phyloP scores from a whole-genome alignment of 2,113 vertebrate species.

The Sterrhoptilus dennistouni region DNA sequence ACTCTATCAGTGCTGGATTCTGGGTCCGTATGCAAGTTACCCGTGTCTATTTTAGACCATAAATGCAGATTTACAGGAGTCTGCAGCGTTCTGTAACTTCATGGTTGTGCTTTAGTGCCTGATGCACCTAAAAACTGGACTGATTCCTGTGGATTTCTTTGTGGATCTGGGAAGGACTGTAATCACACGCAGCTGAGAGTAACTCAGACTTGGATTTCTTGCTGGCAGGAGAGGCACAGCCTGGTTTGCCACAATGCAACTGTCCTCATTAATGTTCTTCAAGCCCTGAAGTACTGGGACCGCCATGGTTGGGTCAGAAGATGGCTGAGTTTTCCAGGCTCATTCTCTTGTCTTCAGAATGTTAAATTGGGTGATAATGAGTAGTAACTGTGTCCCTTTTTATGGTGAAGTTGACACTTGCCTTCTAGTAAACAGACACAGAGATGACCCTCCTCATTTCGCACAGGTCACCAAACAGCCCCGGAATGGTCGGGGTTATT shows the following conservation, averaged over 20 bases:
- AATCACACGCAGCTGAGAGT: not conserved
- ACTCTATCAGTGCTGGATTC: not conserved
- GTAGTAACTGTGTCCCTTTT: constrained; percentile 5
- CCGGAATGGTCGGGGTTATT: constrained; percentile 36
- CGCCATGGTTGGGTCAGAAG: not conserved
- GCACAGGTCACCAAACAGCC: constrained; percentile 48
- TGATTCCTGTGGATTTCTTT: not conserved
- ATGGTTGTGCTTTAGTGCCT: not conserved
- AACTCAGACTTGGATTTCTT: not conserved
- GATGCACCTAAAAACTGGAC: not conserved
- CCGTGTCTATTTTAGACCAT: not conserved
- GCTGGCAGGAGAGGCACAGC: not conserved
- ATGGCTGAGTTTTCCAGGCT: not conserved
- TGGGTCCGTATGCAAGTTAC: not conserved
- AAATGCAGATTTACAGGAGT: not conserved
- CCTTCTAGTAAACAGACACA: constrained; percentile 48
- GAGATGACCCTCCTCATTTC: constrained; percentile 54
- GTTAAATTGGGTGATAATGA: constrained; percentile 52
- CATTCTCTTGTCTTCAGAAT: constrained; percentile 26
- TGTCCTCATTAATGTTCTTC: constrained; percentile 15
- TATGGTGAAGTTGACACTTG: constrained; percentile 46
- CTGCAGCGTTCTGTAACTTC: not conserved
- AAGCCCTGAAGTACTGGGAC: not conserved
- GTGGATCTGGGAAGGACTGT: not conserved
- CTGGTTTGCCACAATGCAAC: not conserved